phyloP scores from a whole-genome alignment of 2,797 vertebrate species.

The Rhincodon typus region DNA sequence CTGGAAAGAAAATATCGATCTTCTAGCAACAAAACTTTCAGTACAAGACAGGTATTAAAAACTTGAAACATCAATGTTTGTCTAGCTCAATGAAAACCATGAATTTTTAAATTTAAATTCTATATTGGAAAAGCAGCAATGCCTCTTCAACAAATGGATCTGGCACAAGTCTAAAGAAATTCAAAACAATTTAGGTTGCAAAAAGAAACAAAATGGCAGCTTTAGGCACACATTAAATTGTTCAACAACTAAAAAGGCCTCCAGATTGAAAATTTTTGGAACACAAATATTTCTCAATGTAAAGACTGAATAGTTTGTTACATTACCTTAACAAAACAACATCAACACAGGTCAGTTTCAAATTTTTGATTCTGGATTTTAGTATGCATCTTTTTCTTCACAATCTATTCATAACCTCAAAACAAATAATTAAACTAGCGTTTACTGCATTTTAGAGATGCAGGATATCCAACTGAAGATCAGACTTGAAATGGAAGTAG shows the following conservation, averaged over 20 bases:
- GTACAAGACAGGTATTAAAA: background rate
- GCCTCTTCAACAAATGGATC: background rate
- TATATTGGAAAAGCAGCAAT: background rate
- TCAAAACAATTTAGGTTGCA: background rate
- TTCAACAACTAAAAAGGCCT: background rate
- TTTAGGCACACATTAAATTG: background rate
- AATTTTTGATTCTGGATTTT: background rate
- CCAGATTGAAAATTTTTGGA: background rate
- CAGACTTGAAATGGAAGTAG: background rate
- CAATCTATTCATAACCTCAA: background rate
- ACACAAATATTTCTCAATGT: background rate
- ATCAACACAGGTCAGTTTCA: background rate
- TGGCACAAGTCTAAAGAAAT: background rate
- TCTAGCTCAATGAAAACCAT: background rate
- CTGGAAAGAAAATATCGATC: background rate
- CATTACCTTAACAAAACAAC: background rate
- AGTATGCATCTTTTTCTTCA: background rate
- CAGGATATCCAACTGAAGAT: background rate
- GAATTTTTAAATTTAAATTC: background rate
- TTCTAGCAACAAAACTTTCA: background rate
- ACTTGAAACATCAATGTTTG: background rate
- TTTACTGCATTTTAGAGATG: background rate
- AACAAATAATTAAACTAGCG: background rate
- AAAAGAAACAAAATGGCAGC: background rate
- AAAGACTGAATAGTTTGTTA: background rate